phyloP scores from a whole-genome alignment of 2,113 vertebrate species.

The Pionites leucogaster region DNA sequence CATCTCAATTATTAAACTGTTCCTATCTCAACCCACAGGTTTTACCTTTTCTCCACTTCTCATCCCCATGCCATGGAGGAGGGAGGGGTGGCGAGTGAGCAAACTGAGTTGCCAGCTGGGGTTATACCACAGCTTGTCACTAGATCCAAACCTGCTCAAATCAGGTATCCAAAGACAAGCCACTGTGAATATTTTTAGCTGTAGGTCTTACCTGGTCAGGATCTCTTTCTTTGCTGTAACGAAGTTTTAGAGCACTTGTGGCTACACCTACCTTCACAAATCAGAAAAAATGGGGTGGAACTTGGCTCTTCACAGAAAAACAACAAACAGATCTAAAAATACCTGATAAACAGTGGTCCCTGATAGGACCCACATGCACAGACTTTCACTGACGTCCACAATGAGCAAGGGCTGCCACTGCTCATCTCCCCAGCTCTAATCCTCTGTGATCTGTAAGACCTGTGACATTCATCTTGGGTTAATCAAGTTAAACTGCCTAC shows the following conservation, averaged over 20 bases:
- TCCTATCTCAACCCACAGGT: not conserved
- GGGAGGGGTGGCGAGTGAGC: not conserved
- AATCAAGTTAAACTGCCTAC: constrained; percentile 61
- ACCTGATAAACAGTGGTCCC: not conserved
- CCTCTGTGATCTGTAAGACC: constrained; percentile 14
- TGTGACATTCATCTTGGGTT: constrained; percentile 50
- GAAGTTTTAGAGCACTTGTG: not conserved
- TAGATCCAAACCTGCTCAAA: not conserved
- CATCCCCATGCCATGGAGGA: not conserved
- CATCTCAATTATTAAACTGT: not conserved
- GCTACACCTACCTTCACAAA: not conserved
- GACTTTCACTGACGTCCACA: not conserved
- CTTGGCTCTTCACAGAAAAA: not conserved
- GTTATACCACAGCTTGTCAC: not conserved
- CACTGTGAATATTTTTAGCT: not conserved
- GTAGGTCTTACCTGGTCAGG: not conserved
- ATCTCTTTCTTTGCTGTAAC: not conserved
- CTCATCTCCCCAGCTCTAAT: not conserved
- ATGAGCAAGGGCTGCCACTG: not conserved
- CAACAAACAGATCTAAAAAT: not conserved
- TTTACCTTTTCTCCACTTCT: not conserved
- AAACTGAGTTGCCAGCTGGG: not conserved
- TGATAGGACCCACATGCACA: not conserved
- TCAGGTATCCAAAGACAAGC: not conserved
- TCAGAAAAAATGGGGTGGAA: not conserved